Percentiles rank a stretch among this genome's conserved stretches.
Conservation (phyloP, 1,140 invertebrate species). For the Diachasmimorpha longicaudata region DNA sequence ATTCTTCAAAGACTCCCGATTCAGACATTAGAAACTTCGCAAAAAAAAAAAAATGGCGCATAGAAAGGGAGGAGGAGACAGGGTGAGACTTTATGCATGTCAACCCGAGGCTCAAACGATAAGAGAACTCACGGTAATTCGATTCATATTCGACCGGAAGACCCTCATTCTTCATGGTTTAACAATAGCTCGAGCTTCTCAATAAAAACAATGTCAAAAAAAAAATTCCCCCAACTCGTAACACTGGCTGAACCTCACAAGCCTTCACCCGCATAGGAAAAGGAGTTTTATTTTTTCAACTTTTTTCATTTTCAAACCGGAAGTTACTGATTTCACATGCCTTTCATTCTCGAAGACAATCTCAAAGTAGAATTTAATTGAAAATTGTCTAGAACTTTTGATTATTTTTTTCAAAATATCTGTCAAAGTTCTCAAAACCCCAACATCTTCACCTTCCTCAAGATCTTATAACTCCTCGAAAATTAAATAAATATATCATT, state of each 20-base stretch:
- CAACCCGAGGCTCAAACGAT: neutral
- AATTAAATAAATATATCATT: neutral
- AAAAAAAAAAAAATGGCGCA: neutral
- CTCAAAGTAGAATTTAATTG: neutral
- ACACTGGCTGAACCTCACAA: conserved; percentile 22
- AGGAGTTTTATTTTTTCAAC: neutral
- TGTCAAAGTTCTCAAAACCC: neutral
- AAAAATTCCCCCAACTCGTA: conserved; percentile 1
- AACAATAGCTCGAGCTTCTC: neutral
- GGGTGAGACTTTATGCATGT: neutral
- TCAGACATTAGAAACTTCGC: neutral
- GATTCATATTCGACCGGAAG: neutral
- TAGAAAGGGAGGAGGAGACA: neutral
- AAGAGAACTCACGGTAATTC: neutral
- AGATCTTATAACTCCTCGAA: neutral
- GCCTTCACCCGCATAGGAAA: conserved; percentile 28
- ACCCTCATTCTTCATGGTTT: neutral
- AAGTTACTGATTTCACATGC: conserved; percentile 36
- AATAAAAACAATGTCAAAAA: neutral
- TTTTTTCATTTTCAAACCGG: conserved; percentile 32
- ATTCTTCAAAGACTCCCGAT: neutral
- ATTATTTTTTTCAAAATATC: too few species aligned
- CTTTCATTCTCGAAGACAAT: neutral
- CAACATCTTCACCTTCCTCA: neutral
- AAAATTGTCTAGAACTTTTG: neutral